Conservation (phyloP, 1,140 invertebrate genomes). For the Pteromalus puparum region DNA sequence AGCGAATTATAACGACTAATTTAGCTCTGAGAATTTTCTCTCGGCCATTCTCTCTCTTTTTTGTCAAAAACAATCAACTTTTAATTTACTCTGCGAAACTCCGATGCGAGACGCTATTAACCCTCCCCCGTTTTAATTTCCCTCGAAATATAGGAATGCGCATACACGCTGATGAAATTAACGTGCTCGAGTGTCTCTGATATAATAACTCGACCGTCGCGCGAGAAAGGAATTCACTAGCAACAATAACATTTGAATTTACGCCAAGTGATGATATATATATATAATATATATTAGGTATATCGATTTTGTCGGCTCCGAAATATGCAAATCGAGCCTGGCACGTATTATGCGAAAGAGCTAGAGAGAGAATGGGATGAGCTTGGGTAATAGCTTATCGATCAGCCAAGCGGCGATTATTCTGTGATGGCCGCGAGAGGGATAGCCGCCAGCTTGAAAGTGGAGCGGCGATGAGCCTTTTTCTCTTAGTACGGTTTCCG, state of each 20-base stretch:
- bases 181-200: too few relatives aligned
- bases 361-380: background rate
- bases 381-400: constrained; percentile 61
- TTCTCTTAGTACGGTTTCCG: background rate
- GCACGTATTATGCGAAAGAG: background rate
- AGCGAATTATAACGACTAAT: too few relatives aligned
- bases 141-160: too few relatives aligned
- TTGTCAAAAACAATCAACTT: too few relatives aligned
- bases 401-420: constrained; percentile 58
- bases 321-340: constrained; percentile 51
- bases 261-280: too few relatives aligned
- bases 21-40: too few relatives aligned
- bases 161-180: too few relatives aligned
- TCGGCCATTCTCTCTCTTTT: too few relatives aligned
- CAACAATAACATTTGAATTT: constrained; percentile 21
- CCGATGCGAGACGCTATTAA: too few relatives aligned
- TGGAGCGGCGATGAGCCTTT: background rate
- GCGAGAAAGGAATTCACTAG: background rate
- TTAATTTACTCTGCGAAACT: too few relatives aligned
- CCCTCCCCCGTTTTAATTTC: too few relatives aligned
- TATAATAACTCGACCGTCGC: background rate
- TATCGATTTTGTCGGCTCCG: background rate
- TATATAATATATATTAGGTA: too few relatives aligned
- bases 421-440: constrained; percentile 55
- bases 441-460: background rate